Evolutionary conservation across 2,888 invertebrate genomes (phyloP), one percentile per base, ranked within the genome.

Genomic region (Sepioteuthis lessoniana): DNA sequence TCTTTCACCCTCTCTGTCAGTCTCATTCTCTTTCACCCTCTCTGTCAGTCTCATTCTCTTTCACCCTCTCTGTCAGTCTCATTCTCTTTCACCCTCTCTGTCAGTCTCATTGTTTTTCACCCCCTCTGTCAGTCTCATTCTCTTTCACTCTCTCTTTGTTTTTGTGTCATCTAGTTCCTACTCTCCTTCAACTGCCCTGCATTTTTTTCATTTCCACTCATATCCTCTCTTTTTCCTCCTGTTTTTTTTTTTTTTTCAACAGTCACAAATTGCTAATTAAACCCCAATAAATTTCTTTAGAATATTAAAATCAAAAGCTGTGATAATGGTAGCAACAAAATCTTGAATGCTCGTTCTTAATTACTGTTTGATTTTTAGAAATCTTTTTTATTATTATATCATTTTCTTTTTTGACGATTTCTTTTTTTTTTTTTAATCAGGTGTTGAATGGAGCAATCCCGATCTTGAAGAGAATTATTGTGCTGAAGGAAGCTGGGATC

Each of bases 391-490:
- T n/a, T n/a, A n/a, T n/a, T n/a, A n/a, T n/a, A n/a, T n/a, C n/a
- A n/a, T n/a, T n/a, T n/a, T n/a, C n/a, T n/a, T n/a, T n/a, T n/a
- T n/a, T n/a, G n/a, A n/a, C n/a, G n/a, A n/a, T n/a, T n/a, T n/a
- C n/a, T n/a, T n/a, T n/a, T n/a, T n/a, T 31, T 93, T 91, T 93
- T 28, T 94, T 31, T 42, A 94, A 94, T 21, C 95, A 96, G 97
- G 97, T 93, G 90, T 97, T 90, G 97, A 97, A 95, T 97, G 97
- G 97, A 96, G 94, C 31, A 97, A 97, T 94, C 96, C 96, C 38
- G 97, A 97, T 94, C 94, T 97, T 4, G 93, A 95, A 42, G 95
- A 94, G 25, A 97, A 97, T 95, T 97, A 97, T 94, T 96, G 96
- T 94, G 94, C 95, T 46, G 95, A 95, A 38, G 97, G 97, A 46